Evolutionary conservation across 2,797 vertebrate species (phyloP).

Genomic region (Oophaga sylvatica): DNA sequence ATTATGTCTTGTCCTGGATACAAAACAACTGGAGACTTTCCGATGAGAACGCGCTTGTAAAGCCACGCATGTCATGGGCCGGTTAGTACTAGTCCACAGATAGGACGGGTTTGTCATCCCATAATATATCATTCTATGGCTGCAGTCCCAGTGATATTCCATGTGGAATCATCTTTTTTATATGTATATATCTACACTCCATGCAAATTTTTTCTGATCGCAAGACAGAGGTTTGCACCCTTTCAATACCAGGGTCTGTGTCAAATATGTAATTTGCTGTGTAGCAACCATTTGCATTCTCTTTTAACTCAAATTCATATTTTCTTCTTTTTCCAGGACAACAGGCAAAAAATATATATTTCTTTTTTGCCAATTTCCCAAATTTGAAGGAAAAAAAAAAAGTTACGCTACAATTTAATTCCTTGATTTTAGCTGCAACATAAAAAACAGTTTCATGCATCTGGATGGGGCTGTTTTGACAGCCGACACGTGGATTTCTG

Average conservation of each 20-base stretch:
- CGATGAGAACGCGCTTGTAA: constrained; percentile 48
- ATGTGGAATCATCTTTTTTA: constrained; percentile 58
- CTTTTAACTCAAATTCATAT: not conserved
- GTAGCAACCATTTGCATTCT: not conserved
- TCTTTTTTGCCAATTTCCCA: not conserved
- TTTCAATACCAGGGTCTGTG: not conserved
- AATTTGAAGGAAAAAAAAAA: not conserved
- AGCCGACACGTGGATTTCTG: too few relatives aligned
- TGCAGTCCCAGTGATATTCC: constrained; percentile 63
- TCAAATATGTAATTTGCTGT: not conserved
- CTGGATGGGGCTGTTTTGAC: too few relatives aligned
- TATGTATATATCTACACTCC: not conserved
- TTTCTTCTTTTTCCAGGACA: not conserved
- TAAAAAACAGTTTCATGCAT: too few relatives aligned
- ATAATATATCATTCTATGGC: constrained; percentile 65
- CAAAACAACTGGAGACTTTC: constrained; percentile 18
- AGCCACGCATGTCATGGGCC: constrained; percentile 56
- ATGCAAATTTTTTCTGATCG: constrained; percentile 30
- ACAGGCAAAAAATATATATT: not conserved
- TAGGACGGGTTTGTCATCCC: constrained; percentile 43
- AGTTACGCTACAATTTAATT: too few relatives aligned
- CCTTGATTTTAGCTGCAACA: too few relatives aligned
- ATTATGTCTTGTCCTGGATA: constrained; percentile 33
- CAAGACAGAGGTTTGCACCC: not conserved
- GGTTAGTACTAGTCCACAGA: constrained; percentile 57